Evolutionary conservation across 2,888 invertebrate species (phyloP).

Genomic region (Hoplodrina blanda): DNA sequence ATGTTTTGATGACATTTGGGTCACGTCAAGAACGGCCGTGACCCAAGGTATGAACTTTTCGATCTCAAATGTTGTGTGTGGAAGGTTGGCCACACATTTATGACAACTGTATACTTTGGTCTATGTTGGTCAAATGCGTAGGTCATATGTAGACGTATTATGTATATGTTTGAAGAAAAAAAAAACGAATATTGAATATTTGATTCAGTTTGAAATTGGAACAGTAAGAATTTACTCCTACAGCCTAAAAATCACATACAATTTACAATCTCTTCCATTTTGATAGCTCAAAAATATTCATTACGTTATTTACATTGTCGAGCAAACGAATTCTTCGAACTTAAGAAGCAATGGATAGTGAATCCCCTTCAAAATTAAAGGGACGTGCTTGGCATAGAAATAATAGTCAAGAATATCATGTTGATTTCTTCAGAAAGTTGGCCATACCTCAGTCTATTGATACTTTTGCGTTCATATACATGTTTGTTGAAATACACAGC

Average conservation of each 20-base stretch:
- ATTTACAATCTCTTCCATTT: too few relatives aligned
- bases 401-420: background rate
- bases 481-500: too few relatives aligned
- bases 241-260: too few relatives aligned
- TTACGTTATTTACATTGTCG: background rate
- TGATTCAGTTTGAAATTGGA: background rate
- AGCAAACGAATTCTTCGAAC: background rate
- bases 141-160: slow-evolving; percentile 4
- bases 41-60: slow-evolving; percentile 45
- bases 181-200: too few relatives aligned
- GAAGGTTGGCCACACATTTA: slow-evolving; percentile 21
- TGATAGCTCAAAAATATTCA: too few relatives aligned
- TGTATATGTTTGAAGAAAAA: too few relatives aligned
- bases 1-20: slow-evolving; percentile 46
- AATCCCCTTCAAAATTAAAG: background rate
- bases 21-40: slow-evolving; percentile 48
- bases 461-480: too few relatives aligned
- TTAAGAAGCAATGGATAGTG: background rate
- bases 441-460: too few relatives aligned
- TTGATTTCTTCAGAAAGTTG: background rate
- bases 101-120: background rate
- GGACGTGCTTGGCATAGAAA: background rate
- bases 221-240: background rate
- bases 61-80: slow-evolving; percentile 21
- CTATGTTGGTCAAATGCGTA: slow-evolving; percentile 24